Base-by-base conservation (phyloP, 1,140 invertebrate genomes). In the Drosophila ogumai region DNA sequence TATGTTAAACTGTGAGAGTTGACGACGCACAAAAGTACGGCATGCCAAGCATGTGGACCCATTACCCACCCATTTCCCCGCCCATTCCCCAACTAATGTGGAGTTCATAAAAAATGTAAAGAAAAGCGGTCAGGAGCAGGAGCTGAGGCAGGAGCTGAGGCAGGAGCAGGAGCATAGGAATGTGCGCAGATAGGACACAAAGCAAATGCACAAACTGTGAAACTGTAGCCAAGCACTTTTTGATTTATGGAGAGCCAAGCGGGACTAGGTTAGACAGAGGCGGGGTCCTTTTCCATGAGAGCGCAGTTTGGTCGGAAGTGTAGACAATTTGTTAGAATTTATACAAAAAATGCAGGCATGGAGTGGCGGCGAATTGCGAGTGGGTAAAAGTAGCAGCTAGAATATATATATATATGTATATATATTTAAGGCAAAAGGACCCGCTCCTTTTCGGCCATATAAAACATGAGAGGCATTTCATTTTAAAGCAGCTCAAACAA, bases 241-340 rank as follows among this genome's bases (percentile, higher is more conserved):
- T 90, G 85, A 88, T 88, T 87, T 87, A 87, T 87, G 72, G 61
- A 88, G 68, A 88, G 58, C 74, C 56, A 74, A 57, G 58, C 68
- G 56, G 79, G 41, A 61, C 28, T 67, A 57, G 49, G 68, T 49
- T 38, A 57, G 65, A 28, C 46, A 52, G 36, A 46, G 12, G 10
- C 38, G 19, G 56, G 32, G 44, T 13, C 12, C 3, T 38, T 64
- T 64, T 68, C 44, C 66, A 66, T 63, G 61, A 40, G 72, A 50
- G 61, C 63, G 61, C 74, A 54, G 72, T 76, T 76, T 59, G 79
- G 65, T 74, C 84, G 84, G 84, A 88, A 88, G 84, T 88, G 84
- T 88, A 88, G 84, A 88, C 84, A 88, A 88, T 88, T 88, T 88
- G 84, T 88, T 88, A 88, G 85, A 88, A 90, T 88, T 88, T 88